These are phyloP conservation scores for Nesoenas mayeri DNA, from an alignment of 2,113 vertebrate genomes.

Conservation along the genomic window DNA sequence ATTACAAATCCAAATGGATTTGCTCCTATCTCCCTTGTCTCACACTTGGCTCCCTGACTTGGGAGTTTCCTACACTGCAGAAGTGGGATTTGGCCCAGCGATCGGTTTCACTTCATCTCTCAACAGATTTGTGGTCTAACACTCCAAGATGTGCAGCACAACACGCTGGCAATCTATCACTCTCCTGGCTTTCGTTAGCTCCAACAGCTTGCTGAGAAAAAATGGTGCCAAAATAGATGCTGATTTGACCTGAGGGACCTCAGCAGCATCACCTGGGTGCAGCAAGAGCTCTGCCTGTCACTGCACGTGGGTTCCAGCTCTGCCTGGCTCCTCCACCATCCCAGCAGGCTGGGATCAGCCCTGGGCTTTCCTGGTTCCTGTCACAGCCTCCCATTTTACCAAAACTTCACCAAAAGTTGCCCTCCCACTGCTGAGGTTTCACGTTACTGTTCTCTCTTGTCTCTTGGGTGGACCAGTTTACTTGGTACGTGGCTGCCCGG, in stretches of 20 bases:
- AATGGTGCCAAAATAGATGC: neutral
- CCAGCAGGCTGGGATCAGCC: neutral
- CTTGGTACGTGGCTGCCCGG: neutral
- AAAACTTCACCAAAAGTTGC: neutral
- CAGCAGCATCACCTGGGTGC: fast-evolving
- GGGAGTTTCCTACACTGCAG: neutral
- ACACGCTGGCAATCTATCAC: conserved; percentile 41
- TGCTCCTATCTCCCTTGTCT: neutral
- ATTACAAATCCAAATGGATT: neutral
- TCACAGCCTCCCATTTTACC: neutral
- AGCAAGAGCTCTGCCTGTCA: neutral
- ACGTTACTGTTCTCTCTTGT: neutral
- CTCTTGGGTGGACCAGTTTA: neutral
- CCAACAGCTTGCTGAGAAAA: conserved; percentile 36
- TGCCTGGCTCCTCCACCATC: neutral
- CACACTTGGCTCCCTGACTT: neutral
- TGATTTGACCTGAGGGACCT: neutral
- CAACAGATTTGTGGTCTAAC: conserved; percentile 68
- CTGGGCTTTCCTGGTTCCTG: neutral
- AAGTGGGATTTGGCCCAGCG: neutral
- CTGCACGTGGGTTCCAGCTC: neutral
- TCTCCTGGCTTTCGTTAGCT: conserved; percentile 41
- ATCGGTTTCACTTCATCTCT: conserved; percentile 5
- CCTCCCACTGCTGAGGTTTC: neutral
- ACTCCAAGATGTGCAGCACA: conserved; percentile 49